Evolutionary conservation across 2,888 invertebrate genomes (phyloP).

Genomic region (Apodemia hepburni): DNA sequence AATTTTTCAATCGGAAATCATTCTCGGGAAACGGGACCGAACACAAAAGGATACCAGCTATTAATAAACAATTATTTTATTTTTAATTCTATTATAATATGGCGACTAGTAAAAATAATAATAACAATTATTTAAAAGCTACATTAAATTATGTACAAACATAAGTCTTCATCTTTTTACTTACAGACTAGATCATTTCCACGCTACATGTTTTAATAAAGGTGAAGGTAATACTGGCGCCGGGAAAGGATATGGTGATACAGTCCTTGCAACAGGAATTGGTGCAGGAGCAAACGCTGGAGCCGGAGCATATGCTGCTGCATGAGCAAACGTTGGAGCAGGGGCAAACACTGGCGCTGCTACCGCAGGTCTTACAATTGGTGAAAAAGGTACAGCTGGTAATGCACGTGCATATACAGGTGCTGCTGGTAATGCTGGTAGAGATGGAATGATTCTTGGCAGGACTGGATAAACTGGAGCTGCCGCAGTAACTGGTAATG

Average conservation of each 20-base stretch:
- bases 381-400: slow-evolving; percentile 45
- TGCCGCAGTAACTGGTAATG: slow-evolving; percentile 40
- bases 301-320: slow-evolving; percentile 32
- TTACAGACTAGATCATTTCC: slow-evolving; percentile 51
- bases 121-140: slow-evolving; percentile 31
- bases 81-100: slow-evolving; percentile 39
- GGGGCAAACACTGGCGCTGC: slow-evolving; percentile 34
- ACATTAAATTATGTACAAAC: slow-evolving; percentile 28
- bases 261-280: slow-evolving; percentile 17
- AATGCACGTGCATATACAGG: slow-evolving; percentile 34
- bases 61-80: slow-evolving; percentile 14
- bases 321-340: slow-evolving; percentile 43
- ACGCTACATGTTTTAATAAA: slow-evolving; percentile 52
- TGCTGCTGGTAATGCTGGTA: slow-evolving; percentile 32
- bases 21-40: no score
- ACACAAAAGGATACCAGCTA: not conserved
- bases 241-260: slow-evolving; percentile 21
- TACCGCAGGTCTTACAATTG: slow-evolving; percentile 34
- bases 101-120: slow-evolving; percentile 35
- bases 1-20: no score
- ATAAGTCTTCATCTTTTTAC: slow-evolving; percentile 33
- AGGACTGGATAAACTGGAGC: slow-evolving; percentile 35
- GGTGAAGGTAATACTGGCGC: slow-evolving; percentile 44
- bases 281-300: slow-evolving; percentile 43
- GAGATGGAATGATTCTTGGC: slow-evolving; percentile 31